Base-by-base conservation (phyloP, 2,113 vertebrate genomes). In the Hydrochoerus hydrochaeris region DNA sequence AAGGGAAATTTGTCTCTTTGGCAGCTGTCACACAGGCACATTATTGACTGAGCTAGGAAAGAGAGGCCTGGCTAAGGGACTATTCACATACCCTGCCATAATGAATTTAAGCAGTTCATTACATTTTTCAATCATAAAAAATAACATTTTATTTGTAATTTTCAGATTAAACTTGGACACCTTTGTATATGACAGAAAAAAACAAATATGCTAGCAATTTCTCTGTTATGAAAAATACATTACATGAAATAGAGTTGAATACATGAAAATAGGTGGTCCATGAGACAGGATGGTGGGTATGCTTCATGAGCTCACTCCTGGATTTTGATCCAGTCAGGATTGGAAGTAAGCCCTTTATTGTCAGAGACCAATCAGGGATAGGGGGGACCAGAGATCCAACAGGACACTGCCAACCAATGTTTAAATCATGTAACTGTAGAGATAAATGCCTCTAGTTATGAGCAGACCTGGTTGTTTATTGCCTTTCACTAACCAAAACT, bases 71-170 rank as follows among this genome's bases (percentile, higher is more conserved):
- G 81, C 71, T 95, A 32, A 96, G 46, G 97, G 57, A 96, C 86
- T 58, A 86, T 17, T 96, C 54, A 38, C n/a, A 28, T 26, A 83
- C 69, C 93, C 86, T 84, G 3, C 58, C 63, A 2, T 60, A 94
- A 94, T 94, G 20, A 94, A 95, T 41, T 20, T 8, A 49, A 73
- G 91, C 28, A 10, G 89, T 62, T 83, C 85, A 80, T 85, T 91
- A 77, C 63, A 96, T 96, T 49, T 97, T 97, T 78, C 58, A n/a
- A 35, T 80, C 94, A 95, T 77, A 98, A 98, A 98, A 97, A 91
- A 54, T 85, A 96, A 28, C 9, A 63, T 96, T 96, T 97, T 6
- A 78, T 91, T 89, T 93, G 71, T 94, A 95, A 97, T 97, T 91
- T 95, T 2, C 85, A 63, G 96, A 91, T 97, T 97, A 95, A 97